Evolutionary conservation across 1,140 invertebrate species (phyloP).

Genomic region (Dysdera silvatica): DNA sequence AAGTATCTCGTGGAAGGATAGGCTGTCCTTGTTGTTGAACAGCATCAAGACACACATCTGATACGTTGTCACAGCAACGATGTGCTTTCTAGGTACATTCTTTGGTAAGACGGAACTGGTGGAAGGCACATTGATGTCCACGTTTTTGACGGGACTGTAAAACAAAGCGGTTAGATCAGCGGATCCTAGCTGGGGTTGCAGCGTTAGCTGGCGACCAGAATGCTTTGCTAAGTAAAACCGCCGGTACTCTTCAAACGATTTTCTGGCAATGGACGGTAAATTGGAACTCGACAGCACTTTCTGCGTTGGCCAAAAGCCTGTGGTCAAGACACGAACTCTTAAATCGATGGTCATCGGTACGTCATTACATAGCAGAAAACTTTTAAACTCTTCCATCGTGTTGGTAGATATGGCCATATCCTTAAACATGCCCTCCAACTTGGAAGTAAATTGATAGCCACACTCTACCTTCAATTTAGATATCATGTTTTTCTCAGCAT

Average conservation of each 20-base stretch:
- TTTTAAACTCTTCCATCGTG: conserved; percentile 96
- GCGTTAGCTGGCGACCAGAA: conserved; percentile 88
- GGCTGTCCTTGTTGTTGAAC: conserved; percentile 84
- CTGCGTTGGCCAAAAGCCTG: conserved; percentile 98
- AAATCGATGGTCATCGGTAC: conserved; percentile 85
- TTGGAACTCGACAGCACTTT: conserved; percentile 81
- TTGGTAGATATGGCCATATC: conserved; percentile 98
- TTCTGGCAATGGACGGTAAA: conserved; percentile 76
- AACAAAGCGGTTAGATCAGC: conserved; percentile 95
- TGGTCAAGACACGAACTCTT: conserved; percentile 91
- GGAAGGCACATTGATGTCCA: too few species aligned
- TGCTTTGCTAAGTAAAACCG: conserved; percentile 97
- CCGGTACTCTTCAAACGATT: conserved; percentile 90
- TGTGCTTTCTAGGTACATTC: conserved; percentile 72
- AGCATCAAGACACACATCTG: conserved; percentile 98
- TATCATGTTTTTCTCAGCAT: conserved; percentile 99
- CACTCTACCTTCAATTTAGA: conserved; percentile 99
- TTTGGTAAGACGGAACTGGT: conserved; percentile 1
- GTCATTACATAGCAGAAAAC: conserved; percentile 63
- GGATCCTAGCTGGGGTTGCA: conserved; percentile 92
- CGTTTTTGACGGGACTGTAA: too few species aligned
- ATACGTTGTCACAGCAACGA: conserved; percentile 87
- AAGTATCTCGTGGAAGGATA: conserved; percentile 78
- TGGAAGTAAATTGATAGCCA: conserved; percentile 98
- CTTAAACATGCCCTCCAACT: conserved; percentile 99